Percentiles rank a stretch among this genome's conserved stretches.
These are phyloP conservation scores for Vicugna pacos DNA, from an alignment of 2,113 vertebrate species.

Conservation along the genomic window DNA sequence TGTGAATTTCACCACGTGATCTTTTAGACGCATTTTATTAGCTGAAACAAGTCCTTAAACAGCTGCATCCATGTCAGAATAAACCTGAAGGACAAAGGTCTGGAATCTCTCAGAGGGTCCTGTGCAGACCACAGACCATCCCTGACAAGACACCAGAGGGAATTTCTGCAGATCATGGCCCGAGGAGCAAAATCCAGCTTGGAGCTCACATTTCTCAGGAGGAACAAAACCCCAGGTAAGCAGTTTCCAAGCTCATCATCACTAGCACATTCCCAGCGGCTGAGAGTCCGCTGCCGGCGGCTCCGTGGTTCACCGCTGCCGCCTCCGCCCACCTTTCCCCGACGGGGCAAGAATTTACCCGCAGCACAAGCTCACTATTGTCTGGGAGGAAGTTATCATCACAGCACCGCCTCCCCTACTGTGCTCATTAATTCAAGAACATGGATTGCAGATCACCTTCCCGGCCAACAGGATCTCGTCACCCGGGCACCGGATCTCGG, in stretches of 20 bases:
- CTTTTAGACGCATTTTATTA: background rate
- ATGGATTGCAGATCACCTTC: background rate
- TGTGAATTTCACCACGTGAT: background rate
- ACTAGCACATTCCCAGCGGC: background rate
- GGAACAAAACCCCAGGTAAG: background rate
- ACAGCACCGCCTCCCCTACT: background rate
- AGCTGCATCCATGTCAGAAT: background rate
- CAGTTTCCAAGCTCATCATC: background rate
- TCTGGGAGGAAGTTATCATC: background rate
- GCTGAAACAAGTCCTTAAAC: background rate
- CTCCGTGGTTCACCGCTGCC: background rate
- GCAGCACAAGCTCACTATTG: background rate
- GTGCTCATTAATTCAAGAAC: slow-evolving; percentile 1
- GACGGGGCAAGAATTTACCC: background rate
- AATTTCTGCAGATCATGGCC: background rate
- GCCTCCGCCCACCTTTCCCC: background rate
- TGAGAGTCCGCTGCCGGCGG: background rate
- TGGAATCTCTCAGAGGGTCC: background rate
- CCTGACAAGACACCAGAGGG: background rate
- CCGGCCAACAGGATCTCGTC: background rate
- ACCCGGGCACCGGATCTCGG: background rate
- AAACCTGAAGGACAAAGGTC: background rate
- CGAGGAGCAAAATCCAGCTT: background rate
- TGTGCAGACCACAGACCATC: background rate
- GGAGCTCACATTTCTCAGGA: background rate